Evolutionary conservation across 2,797 vertebrate genomes (phyloP), one percentile per base, ranked within the genome.

Genomic region (Selene dorsalis): DNA sequence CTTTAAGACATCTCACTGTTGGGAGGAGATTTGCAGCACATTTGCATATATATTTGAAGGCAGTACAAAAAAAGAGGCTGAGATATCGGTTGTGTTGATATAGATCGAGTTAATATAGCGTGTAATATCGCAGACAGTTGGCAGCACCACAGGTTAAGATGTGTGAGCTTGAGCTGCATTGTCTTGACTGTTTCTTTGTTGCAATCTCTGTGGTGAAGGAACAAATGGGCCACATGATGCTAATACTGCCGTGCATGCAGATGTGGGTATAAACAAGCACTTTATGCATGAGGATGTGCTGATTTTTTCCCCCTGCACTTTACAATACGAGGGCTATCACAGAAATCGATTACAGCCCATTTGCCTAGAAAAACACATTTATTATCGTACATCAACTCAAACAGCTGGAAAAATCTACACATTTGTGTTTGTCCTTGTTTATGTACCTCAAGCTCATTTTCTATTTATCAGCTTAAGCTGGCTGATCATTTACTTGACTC

Each of bases 1-100:
- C 47, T 74, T 52, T n/a, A 63, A 77, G 77, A 77, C 10, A 48
- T 57, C 38, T 74, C 66, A 14, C 45, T 35, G 47, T 2, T 62
- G 59, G 47, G 30, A 57, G 64, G 55, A 71, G 30, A 53, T 84
- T 71, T 70, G 57, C 70, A 35, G 73, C 77, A 75, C 39, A 90
- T 91, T 82, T 80, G 58, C 84, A 90, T 82, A 68, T 78, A 80
- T 66, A 85, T 84, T 63, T 77, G 38, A 75, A 72, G 61, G 58
- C 59, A 28, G 32, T 24, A 20, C 56, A 53, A 64, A 30, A 28
- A 70, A 80, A 38, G 1, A 39, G 55, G 45, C 56, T 52, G 18
- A 53, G 38, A 72, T 75, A 69, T 68, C 64, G 67, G 80, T 73
- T 83, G 32, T 63, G 30, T 45, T 57, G 63, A 82, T 75, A 79